Conservation (phyloP, 2,888 invertebrate genomes). For the Norana najaformis region DNA sequence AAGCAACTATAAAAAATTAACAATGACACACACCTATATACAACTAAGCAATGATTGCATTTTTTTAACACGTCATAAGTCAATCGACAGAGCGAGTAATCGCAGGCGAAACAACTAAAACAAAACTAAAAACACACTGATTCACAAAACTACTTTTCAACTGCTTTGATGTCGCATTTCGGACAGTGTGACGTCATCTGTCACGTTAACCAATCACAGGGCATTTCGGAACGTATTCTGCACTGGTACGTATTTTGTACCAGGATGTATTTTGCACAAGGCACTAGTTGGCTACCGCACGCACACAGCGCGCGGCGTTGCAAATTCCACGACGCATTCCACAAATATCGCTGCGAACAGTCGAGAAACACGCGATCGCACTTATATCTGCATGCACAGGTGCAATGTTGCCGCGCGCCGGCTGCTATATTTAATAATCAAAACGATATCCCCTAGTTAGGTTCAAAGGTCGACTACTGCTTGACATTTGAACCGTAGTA, state of each 20-base stretch:
- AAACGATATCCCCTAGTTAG: neutral
- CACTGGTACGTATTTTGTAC: neutral
- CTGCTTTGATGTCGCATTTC: neutral
- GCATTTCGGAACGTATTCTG: neutral
- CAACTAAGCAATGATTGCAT: too few species aligned
- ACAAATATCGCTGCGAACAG: neutral
- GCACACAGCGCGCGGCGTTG: neutral
- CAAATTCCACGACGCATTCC: neutral
- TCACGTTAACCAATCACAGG: neutral
- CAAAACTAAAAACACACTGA: neutral
- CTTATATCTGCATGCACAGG: neutral
- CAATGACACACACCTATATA: too few species aligned
- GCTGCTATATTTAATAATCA: neutral
- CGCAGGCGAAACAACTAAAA: neutral
- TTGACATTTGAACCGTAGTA: neutral
- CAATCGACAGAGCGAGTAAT: too few species aligned
- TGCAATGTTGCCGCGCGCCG: neutral
- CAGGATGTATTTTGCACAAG: neutral
- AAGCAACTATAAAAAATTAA: neutral
- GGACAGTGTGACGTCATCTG: neutral
- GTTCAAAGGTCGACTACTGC: slow-evolving; percentile 1
- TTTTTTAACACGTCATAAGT: too few species aligned
- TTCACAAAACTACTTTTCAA: neutral
- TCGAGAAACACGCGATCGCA: neutral
- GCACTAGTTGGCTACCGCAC: neutral